Evolutionary conservation across 1,140 invertebrate genomes (phyloP).

Genomic region (Coptotermes formosanus): DNA sequence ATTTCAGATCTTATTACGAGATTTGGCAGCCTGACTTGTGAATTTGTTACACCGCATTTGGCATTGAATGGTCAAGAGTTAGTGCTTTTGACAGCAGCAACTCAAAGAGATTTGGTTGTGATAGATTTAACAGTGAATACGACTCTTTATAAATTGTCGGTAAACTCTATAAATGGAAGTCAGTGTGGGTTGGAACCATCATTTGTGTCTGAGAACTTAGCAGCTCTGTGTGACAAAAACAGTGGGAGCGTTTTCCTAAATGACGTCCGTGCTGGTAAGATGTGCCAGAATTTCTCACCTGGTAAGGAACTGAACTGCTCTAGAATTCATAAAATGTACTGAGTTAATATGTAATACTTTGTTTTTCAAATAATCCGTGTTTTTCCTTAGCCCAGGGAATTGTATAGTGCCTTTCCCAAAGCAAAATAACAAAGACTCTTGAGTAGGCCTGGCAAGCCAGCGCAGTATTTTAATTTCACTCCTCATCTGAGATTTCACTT

Average conservation of each 20-base stretch:
- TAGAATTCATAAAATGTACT: not conserved
- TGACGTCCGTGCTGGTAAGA: constrained; percentile 13
- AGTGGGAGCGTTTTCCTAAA: not conserved
- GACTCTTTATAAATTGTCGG: not conserved
- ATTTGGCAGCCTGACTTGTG: not conserved
- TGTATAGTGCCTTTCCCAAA: no score
- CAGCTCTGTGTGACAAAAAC: not conserved
- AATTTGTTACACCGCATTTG: not conserved
- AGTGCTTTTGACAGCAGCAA: not conserved
- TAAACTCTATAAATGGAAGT: not conserved
- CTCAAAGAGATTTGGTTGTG: not conserved
- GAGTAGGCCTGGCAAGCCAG: no score
- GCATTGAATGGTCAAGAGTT: not conserved
- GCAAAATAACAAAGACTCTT: no score
- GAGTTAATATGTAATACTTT: no score
- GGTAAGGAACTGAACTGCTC: constrained; percentile 7
- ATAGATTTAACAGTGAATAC: not conserved
- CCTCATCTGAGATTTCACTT: no score
- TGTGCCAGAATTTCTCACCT: not conserved
- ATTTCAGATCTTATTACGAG: constrained; percentile 25
- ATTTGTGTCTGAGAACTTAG: not conserved
- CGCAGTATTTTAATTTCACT: no score
- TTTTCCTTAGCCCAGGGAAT: no score
- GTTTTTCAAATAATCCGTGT: no score
- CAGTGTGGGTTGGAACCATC: not conserved